Evolutionary conservation across 2,797 vertebrate species (phyloP).

Genomic region (Geotrypetes seraphini): DNA sequence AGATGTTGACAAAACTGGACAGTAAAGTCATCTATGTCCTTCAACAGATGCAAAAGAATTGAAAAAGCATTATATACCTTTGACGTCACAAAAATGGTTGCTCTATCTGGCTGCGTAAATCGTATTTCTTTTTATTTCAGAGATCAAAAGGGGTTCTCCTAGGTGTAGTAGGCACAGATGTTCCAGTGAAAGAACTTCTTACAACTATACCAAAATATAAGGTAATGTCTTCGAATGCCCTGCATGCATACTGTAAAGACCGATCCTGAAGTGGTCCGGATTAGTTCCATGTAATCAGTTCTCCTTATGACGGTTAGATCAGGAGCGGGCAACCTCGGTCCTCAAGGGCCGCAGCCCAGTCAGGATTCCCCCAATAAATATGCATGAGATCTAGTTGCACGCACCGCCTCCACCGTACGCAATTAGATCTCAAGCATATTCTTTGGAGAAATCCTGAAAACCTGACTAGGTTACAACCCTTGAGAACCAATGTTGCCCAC

Average conservation of each 20-base stretch:
- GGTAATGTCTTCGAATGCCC: slow-evolving; percentile 61
- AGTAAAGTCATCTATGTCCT: background rate
- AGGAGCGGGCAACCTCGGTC: no score
- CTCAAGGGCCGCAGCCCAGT: no score
- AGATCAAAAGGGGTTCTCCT: slow-evolving; percentile 89
- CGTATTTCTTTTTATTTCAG: slow-evolving; percentile 45
- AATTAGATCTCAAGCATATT: no score
- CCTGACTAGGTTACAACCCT: no score
- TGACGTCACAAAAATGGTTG: slow-evolving; percentile 4
- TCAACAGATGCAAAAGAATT: slow-evolving; percentile 7
- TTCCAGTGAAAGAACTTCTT: slow-evolving; percentile 91
- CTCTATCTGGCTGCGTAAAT: slow-evolving; percentile 16
- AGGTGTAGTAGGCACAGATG: slow-evolving; percentile 93
- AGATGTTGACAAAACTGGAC: slow-evolving; percentile 14
- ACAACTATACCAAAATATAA: slow-evolving; percentile 96
- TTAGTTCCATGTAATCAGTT: no score
- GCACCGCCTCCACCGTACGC: no score
- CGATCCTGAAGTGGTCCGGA: background rate
- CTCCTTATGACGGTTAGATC: no score
- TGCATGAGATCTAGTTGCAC: no score
- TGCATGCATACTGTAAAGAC: no score
- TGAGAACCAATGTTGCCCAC: no score
- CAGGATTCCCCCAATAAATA: no score
- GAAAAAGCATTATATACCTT: slow-evolving; percentile 18
- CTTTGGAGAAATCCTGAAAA: no score